phyloP scores from a whole-genome alignment of 2,113 vertebrate genomes.

The Pterophyllum scalare region DNA sequence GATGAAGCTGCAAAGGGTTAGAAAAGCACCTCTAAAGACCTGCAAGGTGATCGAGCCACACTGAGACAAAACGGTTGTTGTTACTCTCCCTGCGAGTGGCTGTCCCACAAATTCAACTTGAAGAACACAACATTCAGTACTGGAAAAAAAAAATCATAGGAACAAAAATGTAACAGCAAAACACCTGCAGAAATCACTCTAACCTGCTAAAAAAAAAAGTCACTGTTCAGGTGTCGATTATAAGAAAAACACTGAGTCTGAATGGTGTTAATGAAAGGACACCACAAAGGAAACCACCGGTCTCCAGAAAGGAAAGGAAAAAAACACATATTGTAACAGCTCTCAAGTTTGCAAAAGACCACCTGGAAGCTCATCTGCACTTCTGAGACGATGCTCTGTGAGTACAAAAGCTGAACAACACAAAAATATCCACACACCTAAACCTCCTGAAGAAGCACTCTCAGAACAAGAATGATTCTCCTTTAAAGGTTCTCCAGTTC shows the following conservation, averaged over 20 bases:
- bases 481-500: background rate
- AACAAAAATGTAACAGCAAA: background rate
- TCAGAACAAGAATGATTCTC: too few relatives aligned
- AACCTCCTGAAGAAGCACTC: background rate
- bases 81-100: background rate
- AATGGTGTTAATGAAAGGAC: conserved; percentile 1
- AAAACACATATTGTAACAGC: background rate
- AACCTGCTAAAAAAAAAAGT: background rate
- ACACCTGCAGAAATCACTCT: background rate
- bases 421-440: background rate
- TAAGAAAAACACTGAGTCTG: background rate
- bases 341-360: background rate
- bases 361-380: background rate
- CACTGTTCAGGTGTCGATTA: background rate
- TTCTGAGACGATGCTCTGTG: background rate
- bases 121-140: background rate
- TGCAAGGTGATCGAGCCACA: too few relatives aligned
- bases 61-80: background rate
- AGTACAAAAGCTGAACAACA: background rate
- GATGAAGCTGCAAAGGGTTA: background rate
- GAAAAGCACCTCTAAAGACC: background rate
- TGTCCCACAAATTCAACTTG: background rate
- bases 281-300: background rate
- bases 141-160: background rate
- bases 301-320: background rate